A percentile compares a stretch with the other conserved stretches of the same genome.
Evolutionary conservation across 1,140 invertebrate genomes (phyloP).

Genomic region (Paramacrobiotus metropolitanus): DNA sequence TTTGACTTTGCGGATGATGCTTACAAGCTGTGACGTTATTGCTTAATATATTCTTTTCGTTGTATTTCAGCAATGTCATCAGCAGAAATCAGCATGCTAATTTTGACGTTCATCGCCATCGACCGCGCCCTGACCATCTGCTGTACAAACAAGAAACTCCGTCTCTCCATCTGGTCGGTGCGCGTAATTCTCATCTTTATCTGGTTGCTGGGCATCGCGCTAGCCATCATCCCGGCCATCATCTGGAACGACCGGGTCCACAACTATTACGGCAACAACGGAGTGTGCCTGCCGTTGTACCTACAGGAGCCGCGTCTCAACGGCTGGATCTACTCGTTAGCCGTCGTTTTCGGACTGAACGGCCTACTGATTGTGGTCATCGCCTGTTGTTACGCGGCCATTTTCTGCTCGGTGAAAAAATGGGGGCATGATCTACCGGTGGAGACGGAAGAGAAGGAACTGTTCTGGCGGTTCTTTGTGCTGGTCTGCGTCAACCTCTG

Average conservation of each 20-base stretch:
- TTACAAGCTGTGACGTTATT: too few species aligned
- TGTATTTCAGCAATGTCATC: neutral
- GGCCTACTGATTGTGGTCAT: neutral
- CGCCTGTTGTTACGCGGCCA: neutral
- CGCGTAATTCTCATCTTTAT: neutral
- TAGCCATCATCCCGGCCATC: neutral
- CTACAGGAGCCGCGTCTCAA: constrained; percentile 33
- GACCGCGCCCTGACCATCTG: neutral
- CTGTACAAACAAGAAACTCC: neutral
- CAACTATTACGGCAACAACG: constrained; percentile 39
- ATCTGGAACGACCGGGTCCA: neutral
- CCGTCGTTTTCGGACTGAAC: neutral
- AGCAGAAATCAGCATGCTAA: constrained; percentile 4
- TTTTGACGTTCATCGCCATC: neutral
- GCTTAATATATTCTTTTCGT: neutral
- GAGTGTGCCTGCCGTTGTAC: constrained; percentile 46
- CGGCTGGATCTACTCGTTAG: neutral
- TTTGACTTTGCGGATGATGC: too few species aligned
- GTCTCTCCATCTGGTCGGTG: neutral
- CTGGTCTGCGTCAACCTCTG: neutral
- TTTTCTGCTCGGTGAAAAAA: neutral
- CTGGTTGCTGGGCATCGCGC: neutral
- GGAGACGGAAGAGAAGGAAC: neutral
- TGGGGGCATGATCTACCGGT: neutral
- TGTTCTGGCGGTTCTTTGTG: constrained; percentile 1